Percentiles rank a stretch among this genome's conserved stretches.
phyloP scores from a whole-genome alignment of 2,113 vertebrate genomes.

The Clupea harengus region DNA sequence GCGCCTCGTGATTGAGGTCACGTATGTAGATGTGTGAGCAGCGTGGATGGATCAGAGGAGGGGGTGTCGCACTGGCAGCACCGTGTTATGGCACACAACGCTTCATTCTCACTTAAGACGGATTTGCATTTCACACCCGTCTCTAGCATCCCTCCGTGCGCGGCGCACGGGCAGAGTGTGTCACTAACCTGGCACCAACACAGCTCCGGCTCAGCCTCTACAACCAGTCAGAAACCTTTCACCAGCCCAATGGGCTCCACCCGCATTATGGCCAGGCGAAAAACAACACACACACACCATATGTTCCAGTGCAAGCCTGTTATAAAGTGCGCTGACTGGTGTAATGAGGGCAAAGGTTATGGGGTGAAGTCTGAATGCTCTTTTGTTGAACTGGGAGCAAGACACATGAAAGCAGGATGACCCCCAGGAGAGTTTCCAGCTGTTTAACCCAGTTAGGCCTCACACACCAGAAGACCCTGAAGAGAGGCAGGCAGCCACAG shows the following conservation, averaged over 20 bases:
- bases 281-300: background rate
- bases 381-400: slow-evolving; percentile 4
- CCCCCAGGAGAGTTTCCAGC: background rate
- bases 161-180: background rate
- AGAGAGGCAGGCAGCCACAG: too few relatives aligned
- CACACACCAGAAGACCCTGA: too few relatives aligned
- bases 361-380: background rate
- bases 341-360: background rate
- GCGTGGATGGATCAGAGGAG: background rate
- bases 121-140: slow-evolving; percentile 1
- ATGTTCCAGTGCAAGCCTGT: background rate
- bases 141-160: background rate
- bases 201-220: background rate
- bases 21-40: background rate
- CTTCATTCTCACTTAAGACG: background rate
- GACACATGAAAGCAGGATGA: background rate
- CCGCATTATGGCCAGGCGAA: background rate
- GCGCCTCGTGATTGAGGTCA: background rate
- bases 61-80: background rate
- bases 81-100: background rate
- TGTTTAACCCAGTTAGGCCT: background rate
- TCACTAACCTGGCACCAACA: background rate
- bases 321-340: background rate
- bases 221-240: background rate
- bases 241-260: background rate